Evolutionary conservation across 2,113 vertebrate species (phyloP).

Genomic region (Struthidea cinerea): DNA sequence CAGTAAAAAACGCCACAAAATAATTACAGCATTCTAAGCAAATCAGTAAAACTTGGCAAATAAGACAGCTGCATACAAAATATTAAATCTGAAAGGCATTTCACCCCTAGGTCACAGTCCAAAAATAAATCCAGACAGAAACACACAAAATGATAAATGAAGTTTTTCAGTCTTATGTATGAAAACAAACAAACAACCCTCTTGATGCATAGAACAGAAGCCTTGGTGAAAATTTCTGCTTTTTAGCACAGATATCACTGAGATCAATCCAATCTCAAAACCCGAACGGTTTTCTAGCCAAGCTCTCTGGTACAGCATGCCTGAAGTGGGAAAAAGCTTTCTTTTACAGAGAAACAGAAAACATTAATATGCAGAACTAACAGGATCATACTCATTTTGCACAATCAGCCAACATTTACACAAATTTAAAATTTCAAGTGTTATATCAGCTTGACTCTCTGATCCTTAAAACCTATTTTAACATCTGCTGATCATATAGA

Average conservation of each 20-base stretch:
- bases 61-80: background rate
- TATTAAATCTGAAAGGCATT: background rate
- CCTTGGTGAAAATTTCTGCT: fast-evolving
- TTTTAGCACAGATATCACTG: background rate
- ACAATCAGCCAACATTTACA: background rate
- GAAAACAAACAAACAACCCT: background rate
- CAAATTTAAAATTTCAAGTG: background rate
- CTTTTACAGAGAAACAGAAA: background rate
- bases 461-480: background rate
- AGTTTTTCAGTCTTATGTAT: background rate
- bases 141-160: background rate
- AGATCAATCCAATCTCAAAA: background rate
- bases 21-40: background rate
- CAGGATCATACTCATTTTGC: background rate
- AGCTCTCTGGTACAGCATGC: background rate
- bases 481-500: background rate
- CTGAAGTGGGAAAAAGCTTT: background rate
- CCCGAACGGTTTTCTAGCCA: background rate
- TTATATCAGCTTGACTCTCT: background rate
- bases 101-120: background rate
- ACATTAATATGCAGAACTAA: background rate
- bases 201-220: background rate
- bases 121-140: background rate
- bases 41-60: background rate
- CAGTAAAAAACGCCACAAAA: background rate